Evolutionary conservation across 1,140 invertebrate species (phyloP), one percentile per base, ranked within the genome.

Genomic region (Drosophila arizonae): DNA sequence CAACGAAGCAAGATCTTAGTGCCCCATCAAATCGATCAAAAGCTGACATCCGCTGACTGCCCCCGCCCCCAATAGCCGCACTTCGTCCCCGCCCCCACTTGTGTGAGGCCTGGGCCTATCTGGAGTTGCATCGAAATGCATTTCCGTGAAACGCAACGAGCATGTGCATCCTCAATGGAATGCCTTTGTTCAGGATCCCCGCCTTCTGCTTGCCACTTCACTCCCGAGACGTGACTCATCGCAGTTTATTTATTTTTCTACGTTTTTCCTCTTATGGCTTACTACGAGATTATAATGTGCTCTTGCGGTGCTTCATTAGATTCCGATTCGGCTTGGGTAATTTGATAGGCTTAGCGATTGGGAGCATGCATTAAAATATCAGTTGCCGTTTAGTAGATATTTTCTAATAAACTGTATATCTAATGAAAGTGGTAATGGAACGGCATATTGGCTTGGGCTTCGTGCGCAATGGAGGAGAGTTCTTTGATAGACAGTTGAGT

Each of bases 91-190:
- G 13, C 15, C 24, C 15, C 24, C 36, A 33, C 17, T 13, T 13
- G 15, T 2, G 15, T 6, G 6, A 17, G 30, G 21, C 28, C n/a
- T 36, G 6, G 15, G 30, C 28, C 10, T 57, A 56, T 68, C 60
- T 54, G 48, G 28, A 43, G 41, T 21, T 55, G 62, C 69, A 76
- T 72, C 66, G 24, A 68, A 48, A 66, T 68, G 80, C 72, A 68
- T 71, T 84, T 56, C 72, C 67, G 55, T 54, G 72, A 26, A 64
- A 46, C 24, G 28, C 54, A 33, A 10, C 62, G 46, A 36, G 26
- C 63, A 67, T 68, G 70, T 72, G 80, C 76, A 81, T 81, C 82
- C 79, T 82, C 72, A 81, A 79, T 87, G 82, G 82, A 79, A 86
- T 86, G 81, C 52, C 82, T 87, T 86, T 86, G 82, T 86, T 70